Evolutionary conservation across 2,113 vertebrate genomes (phyloP).

Genomic region (Gadus chalcogrammus): DNA sequence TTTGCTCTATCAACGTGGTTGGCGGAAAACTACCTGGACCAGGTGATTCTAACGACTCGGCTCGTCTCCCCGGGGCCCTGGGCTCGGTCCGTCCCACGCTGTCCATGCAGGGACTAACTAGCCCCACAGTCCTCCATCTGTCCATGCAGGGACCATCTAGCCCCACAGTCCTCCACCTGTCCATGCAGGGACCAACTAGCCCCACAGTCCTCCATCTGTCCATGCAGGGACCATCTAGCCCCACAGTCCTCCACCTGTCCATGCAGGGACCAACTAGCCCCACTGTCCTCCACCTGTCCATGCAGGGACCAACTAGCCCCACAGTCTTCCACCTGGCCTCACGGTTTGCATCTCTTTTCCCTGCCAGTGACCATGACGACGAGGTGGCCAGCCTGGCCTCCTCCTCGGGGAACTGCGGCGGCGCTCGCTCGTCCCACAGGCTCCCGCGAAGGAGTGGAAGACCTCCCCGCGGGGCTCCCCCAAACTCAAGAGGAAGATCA

Average conservation of each 20-base stretch:
- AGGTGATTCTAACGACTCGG: too few species aligned
- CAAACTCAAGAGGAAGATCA: conserved; percentile 86
- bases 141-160: not conserved
- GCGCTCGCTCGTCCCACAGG: conserved; percentile 81
- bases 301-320: not conserved
- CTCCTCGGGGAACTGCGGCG: conserved; percentile 80
- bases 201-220: not conserved
- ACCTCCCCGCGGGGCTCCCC: conserved; percentile 87
- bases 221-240: too few species aligned
- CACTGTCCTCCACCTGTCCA: not conserved
- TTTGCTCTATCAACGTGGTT: too few species aligned
- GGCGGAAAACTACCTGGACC: too few species aligned
- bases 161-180: not conserved
- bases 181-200: not conserved
- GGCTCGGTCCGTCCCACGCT: too few species aligned
- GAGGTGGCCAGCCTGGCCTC: conserved; percentile 89
- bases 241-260: not conserved
- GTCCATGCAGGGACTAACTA: not conserved
- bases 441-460: conserved; percentile 95
- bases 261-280: not conserved
- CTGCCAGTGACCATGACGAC: conserved; percentile 89
- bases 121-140: not conserved
- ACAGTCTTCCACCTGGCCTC: not conserved
- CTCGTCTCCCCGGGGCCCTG: too few species aligned
- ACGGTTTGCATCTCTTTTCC: not conserved